Evolutionary conservation across 1,140 invertebrate genomes (phyloP), one percentile per base, ranked within the genome.

Genomic region (Drosophila melanica): DNA sequence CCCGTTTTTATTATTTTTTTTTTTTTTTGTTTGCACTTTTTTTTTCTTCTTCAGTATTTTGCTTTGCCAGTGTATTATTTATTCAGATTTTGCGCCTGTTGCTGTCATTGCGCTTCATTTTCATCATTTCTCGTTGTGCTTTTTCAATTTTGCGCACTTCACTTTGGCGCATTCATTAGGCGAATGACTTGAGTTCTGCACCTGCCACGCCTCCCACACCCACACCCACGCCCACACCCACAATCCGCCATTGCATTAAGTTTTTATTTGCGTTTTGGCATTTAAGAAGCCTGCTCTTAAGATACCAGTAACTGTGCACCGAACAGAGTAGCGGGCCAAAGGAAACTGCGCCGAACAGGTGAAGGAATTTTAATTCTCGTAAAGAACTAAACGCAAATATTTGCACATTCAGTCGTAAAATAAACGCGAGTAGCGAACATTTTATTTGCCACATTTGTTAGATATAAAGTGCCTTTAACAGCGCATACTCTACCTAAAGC

Each of bases 21-120:
- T 44, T 30, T 9, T 7, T 33, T 35, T 44, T 37, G 16, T 27
- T n/a, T n/a, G n/a, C n/a, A n/a, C n/a, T 62, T 39, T 27, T 2
- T 23, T 33, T 53, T 44, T 30, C 7, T 7, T 33, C 30, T 44
- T 37, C n/a, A 18, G 14, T 59, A 5, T 16, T 12, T 23, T 1
- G 23, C 18, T 33, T 42, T 51, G 42, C 23, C 67, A 73, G 72
- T 77, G 67, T 77, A 84, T 87, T 87, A 87, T 89, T 89, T 77
- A 87, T 89, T 89, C 84, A 84, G 76, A 82, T 74, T 87, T 81
- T 81, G 53, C 71, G 75, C 81, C 81, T 86, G 75, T 75, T 86
- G 81, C 82, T 82, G 79, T 73, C 79, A 77, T 71, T 84, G 79
- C 71, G 71, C 64, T 65, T 76, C 70, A 59, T 57, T 16, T 59